Base-by-base conservation (phyloP, 2,797 vertebrate species). In the Astyanax mexicanus region DNA sequence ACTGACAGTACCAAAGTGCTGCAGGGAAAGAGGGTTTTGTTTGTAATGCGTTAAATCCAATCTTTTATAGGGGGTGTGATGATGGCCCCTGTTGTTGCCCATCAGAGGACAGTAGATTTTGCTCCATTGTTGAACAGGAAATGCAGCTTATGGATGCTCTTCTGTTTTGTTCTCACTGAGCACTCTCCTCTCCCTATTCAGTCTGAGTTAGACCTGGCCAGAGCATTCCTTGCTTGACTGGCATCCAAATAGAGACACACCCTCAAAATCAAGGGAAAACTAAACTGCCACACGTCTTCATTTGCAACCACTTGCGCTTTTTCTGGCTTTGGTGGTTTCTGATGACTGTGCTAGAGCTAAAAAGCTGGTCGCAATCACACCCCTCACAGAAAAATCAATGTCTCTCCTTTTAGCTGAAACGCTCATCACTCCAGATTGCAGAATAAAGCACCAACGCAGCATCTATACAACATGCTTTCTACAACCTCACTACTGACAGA, bases 381-480 rank as follows among this genome's bases (percentile, higher is more conserved):
- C 65, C 35, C 57, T 70, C 15, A 47, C 9, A 32, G 17, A 17
- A 76, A 73, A 75, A 72, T 52, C 42, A 58, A 54, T 61, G 32
- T 70, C 64, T 23, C 27, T 13, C 23, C 42, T 65, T 42, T 23
- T 23, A 51, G 10, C 52, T 60, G 45, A 75, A 69, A 54, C 40
- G 10, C 11, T 35, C 19, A 35, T 47, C n/a, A 19, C n/a, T 35
- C 7, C 4, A 64, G 12, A 19, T 13, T 19, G 15, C 15, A 66
- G 62, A 66, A 42, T 47, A 25, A 47, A 66, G 25, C 21, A 27
- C 44, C 17, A 49, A 1, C 12, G 27, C 17, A 35, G 44, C 44
- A 67, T 49, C 25, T 29, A n/a, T n/a, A n/a, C n/a, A n/a, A n/a
- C n/a, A n/a, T n/a, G n/a, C n/a, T n/a, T n/a, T n/a, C n/a, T n/a